Evolutionary conservation across 2,797 vertebrate genomes (phyloP), one percentile per base, ranked within the genome.

Genomic region (Chrysocyon brachyurus): DNA sequence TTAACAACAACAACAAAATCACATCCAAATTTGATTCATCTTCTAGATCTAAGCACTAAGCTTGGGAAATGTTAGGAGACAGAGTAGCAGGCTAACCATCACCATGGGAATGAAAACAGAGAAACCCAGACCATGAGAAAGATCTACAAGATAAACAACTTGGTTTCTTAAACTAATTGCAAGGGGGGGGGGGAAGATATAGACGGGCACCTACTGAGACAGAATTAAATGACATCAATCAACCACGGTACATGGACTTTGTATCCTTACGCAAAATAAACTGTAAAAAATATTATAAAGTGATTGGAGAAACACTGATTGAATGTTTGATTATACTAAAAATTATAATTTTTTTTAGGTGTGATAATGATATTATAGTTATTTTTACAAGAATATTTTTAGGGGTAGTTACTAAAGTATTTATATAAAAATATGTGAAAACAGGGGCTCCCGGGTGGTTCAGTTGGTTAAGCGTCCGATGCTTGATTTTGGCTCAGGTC

Each of bases 171-270:
- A 28, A 40, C 26, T 21, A 78, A 56, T 9, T 78, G 5, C 59
- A 64, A 40, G 1, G 8, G 22, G 1, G 8, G 22, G 14, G 1
- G 8, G 12, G 5, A 54, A 54, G 21, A 46, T 4, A 73, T 1
- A 28, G 4, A 15, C 10, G 2, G 17, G 4, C 57, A 63, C 5
- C 28, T 72, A 11, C 2, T 31, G 68, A 59, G 26, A 72, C 5
- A 24, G 12, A 52, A 59, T 66, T 56, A 68, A 59, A 59, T 17
- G 33, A 64, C 4, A 19, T 9, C 12, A 26, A 21, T 64, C 49
- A 79, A 17, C 6, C 59, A n/a, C 15, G 33, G 6, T 5, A 2
- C 46, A 8, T 0, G 6, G 6, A 31, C 46, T 70, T 70, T 49
- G 26, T 28, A 64, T 17, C 46, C 56, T 12, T 28, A 46, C 6